Base-by-base conservation (phyloP, 2,113 vertebrate species). In the Scolopax mira region DNA sequence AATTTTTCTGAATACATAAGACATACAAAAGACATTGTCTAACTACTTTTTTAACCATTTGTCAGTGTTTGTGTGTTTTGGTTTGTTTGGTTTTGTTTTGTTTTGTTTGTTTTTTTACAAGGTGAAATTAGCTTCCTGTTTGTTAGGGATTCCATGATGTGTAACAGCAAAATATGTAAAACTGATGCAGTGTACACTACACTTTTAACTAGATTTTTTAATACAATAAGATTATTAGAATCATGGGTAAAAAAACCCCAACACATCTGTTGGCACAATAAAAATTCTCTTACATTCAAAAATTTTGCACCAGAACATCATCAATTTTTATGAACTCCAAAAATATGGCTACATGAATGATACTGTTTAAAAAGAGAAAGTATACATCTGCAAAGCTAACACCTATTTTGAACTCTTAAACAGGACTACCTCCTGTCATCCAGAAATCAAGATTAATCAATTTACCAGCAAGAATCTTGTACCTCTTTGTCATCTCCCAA, bases 361-460 rank as follows among this genome's bases (percentile, higher is more conserved):
- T 13, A 61, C 2, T 11, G 15, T 11, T 65, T 70, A 21, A 66
- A 60, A 74, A 49, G 9, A 72, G 14, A 51, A 82, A 77, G 6
- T 33, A 61, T 67, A 55, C 6, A 35, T 16, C 6, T 13, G 11
- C 3, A 85, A 90, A 91, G 15, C 3, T 88, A 55, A 51, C 11
- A 44, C n/a, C 44, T 18, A 13, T 23, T 18, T 62, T 85, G 42
- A 79, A 52, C n/a, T 85, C 28, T 33, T 13, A 15, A 91, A 60
- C 4, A 82, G 6, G 9, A 69, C 41, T 79, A 51, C 49, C 10
- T 89, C 37, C 25, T 85, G 51, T 19, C 41, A 93, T 31, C 5
- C 19, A 83, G 39, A 86, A 92, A 78, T 60, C 66, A 72, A 75
- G 35, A 57, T 58, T 89, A 71, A 91, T 88, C 75, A 94, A 89